Base-by-base conservation (phyloP, 2,888 invertebrate genomes). In the Latrodectus elegans region DNA sequence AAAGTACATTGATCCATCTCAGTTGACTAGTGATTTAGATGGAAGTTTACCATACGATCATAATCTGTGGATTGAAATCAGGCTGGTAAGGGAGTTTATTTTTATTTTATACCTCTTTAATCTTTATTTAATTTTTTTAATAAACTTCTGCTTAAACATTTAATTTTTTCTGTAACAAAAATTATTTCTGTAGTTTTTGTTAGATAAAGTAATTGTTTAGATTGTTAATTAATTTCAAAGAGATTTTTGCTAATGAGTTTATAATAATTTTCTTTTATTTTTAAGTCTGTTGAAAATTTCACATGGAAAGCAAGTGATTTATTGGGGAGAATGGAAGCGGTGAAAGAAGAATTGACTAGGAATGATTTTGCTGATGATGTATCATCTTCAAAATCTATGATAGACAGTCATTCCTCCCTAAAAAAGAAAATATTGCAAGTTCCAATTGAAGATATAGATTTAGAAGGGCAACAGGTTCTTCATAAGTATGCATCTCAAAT, bases 331-430 rank as follows among this genome's bases (percentile, higher is more conserved):
- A 94, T 99, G 88, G 98, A 99, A 91, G 97, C 97, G 91, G 94
- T 98, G 89, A 96, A 97, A 92, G 97, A 97, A 92, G 97, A 98
- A 92, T 94, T 99, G 80, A 96, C 96, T 80, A 95, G 97, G 90
- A 97, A 96, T 90, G 98, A 98, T 91, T 97, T 97, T 91, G 98
- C 99, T 0, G 97, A 98, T 91, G 98, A 99, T 93, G 97, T 98
- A 38, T 95, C 95, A 83, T 96, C 97, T 76, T 97, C 99, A 22
- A 96, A 98, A 91, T 95, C 96, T 90, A 96, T 96, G 85, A 95
- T 99, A 88, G 98, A 99, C 92, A 94, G 97, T 88, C 99, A 99
- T 93, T 96, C 96, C 90, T 96, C 97, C 92, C 96, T 99, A 94
- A 97, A 97, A 93, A 97, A 97, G 92, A 95, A 97, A 91, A 97